Evolutionary conservation across 1,140 invertebrate genomes (phyloP).

Genomic region (Protaetia brevitarsis): DNA sequence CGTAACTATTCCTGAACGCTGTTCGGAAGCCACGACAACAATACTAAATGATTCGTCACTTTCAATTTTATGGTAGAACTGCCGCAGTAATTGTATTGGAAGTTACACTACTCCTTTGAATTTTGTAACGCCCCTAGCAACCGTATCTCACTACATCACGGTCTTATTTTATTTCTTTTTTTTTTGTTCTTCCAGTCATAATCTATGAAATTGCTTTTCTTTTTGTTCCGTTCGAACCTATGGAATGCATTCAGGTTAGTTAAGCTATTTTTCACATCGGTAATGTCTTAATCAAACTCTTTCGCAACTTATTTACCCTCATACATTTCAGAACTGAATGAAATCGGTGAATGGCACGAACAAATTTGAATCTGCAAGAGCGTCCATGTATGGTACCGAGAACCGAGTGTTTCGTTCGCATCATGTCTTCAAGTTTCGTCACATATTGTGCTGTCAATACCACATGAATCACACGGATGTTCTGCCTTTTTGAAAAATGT

Average conservation of each 20-base stretch:
- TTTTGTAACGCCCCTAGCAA: neutral
- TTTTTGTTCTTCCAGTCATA: too few species aligned
- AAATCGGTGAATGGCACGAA: neutral
- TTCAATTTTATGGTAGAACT: constrained; percentile 14
- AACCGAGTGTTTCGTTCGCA: neutral
- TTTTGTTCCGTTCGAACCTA: too few species aligned
- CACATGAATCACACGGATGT: neutral
- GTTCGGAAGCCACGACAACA: neutral
- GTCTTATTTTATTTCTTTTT: too few species aligned
- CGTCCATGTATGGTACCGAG: neutral
- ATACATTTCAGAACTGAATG: neutral
- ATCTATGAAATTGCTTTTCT: too few species aligned
- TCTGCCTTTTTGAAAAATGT: neutral
- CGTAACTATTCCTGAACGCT: neutral
- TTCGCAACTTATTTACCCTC: neutral
- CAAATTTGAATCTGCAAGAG: neutral
- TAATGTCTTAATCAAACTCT: too few species aligned
- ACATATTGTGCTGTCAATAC: constrained; percentile 4
- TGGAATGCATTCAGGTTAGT: too few species aligned
- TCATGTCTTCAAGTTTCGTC: neutral
- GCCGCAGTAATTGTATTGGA: constrained; percentile 13
- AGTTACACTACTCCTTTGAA: neutral
- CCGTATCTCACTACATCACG: neutral
- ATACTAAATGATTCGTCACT: constrained; percentile 12
- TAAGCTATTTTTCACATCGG: too few species aligned